These are phyloP conservation scores for Gymnocephalus cernua DNA, from an alignment of 2,113 vertebrate genomes.

Conservation along the genomic window DNA sequence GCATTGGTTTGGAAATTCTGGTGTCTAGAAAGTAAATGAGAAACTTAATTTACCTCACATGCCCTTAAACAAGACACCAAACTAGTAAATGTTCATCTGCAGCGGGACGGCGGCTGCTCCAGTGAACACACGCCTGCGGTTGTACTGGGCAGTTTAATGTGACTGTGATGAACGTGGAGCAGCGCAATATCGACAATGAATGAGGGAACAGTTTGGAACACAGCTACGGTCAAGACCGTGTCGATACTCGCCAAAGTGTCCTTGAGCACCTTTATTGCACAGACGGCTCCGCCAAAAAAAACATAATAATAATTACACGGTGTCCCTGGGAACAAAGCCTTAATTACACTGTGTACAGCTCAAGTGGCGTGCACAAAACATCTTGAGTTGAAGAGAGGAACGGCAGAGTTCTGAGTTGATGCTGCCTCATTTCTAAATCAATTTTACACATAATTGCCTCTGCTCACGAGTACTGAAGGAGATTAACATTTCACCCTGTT, in stretches of 20 bases:
- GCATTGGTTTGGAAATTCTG: neutral
- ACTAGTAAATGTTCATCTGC: neutral
- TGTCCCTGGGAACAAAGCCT: slow-evolving; percentile 14
- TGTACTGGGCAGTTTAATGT: neutral
- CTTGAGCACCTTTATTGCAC: neutral
- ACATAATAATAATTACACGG: neutral
- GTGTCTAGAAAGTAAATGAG: neutral
- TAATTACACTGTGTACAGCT: slow-evolving; percentile 3
- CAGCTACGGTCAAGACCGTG: too few species aligned
- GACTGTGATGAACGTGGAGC: neutral
- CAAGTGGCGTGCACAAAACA: neutral
- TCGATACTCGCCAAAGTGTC: neutral
- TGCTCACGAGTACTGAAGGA: neutral
- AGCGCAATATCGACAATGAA: neutral
- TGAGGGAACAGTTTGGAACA: too few species aligned
- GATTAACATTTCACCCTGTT: neutral
- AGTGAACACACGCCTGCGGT: neutral
- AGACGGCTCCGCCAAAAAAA: neutral
- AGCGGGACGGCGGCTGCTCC: neutral
- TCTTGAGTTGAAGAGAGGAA: neutral
- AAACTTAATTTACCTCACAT: neutral
- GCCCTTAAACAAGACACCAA: neutral
- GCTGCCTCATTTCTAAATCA: neutral
- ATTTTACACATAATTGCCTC: neutral
- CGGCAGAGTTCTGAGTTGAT: neutral